Percentiles rank a stretch among this genome's conserved stretches.
These are phyloP conservation scores for Zosterops japonicus DNA, from an alignment of 2,113 vertebrate genomes.

Conservation along the genomic window DNA sequence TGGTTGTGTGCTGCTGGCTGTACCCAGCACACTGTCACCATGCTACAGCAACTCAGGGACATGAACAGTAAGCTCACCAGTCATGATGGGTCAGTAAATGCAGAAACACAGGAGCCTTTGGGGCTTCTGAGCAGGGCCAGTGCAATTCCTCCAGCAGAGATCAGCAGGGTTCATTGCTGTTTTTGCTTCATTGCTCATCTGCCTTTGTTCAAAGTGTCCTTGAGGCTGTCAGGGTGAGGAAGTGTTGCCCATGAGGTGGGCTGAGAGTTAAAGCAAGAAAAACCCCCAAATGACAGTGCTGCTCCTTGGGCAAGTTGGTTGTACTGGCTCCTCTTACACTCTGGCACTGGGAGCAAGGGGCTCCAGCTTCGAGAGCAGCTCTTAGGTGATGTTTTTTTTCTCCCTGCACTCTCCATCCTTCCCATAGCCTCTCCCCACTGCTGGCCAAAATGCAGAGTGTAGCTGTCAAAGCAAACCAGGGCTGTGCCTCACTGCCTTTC, in stretches of 20 bases:
- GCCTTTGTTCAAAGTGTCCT: not conserved
- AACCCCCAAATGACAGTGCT: not conserved
- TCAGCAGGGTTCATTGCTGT: not conserved
- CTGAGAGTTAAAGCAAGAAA: not conserved
- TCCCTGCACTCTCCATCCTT: not conserved
- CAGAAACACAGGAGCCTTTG: not conserved
- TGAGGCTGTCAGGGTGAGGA: not conserved
- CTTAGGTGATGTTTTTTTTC: not conserved
- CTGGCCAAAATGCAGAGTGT: not conserved
- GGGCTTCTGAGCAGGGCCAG: not conserved
- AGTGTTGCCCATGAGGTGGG: not conserved
- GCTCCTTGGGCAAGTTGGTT: not conserved
- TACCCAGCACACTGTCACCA: not conserved
- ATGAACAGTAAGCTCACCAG: not conserved
- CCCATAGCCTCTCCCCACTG: not conserved
- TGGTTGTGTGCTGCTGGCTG: not conserved
- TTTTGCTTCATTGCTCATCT: not conserved
- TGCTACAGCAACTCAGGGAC: not conserved
- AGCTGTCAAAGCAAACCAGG: not conserved
- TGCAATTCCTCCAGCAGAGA: not conserved
- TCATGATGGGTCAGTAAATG: not conserved
- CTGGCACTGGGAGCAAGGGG: not conserved
- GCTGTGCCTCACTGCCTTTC: rapidly evolving
- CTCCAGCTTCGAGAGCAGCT: not conserved
- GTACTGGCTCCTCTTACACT: not conserved